A percentile compares a stretch with the other conserved stretches of the same genome.
phyloP scores from a whole-genome alignment of 2,797 vertebrate species.

The Poecilia wingei region DNA sequence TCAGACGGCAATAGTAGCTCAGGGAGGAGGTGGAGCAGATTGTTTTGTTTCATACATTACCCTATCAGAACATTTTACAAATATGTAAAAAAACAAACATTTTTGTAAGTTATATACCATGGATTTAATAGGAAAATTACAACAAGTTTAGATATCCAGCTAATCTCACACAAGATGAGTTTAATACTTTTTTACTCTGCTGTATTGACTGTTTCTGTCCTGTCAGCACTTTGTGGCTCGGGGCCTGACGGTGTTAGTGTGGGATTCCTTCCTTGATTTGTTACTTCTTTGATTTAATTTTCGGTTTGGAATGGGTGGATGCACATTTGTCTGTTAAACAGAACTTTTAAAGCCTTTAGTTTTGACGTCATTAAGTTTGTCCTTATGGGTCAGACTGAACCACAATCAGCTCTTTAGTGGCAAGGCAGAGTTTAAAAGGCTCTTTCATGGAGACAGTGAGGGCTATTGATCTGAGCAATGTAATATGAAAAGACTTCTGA shows the following conservation, averaged over 20 bases:
- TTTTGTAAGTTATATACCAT: too few species aligned
- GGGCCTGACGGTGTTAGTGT: not conserved
- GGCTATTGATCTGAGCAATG: constrained; percentile 67
- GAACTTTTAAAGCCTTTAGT: not conserved
- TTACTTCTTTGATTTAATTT: not conserved
- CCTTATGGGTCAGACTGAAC: constrained; percentile 43
- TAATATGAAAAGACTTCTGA: constrained; percentile 64
- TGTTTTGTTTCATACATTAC: too few species aligned
- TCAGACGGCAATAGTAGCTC: too few species aligned
- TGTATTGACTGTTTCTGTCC: not conserved
- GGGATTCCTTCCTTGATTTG: not conserved
- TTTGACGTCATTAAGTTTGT: constrained; percentile 24
- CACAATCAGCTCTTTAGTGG: constrained; percentile 62
- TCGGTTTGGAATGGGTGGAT: not conserved
- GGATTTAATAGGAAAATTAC: not conserved
- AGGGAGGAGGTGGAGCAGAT: too few species aligned
- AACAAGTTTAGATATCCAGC: not conserved
- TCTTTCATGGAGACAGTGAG: constrained; percentile 62
- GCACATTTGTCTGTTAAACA: not conserved
- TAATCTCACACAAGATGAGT: not conserved
- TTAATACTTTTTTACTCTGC: not conserved
- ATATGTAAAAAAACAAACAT: too few species aligned
- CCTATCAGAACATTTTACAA: too few species aligned
- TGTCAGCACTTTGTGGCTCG: not conserved
- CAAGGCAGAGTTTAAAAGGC: constrained; percentile 43